phyloP scores from a whole-genome alignment of 2,888 invertebrate genomes.

The Temnothorax rugatulus region DNA sequence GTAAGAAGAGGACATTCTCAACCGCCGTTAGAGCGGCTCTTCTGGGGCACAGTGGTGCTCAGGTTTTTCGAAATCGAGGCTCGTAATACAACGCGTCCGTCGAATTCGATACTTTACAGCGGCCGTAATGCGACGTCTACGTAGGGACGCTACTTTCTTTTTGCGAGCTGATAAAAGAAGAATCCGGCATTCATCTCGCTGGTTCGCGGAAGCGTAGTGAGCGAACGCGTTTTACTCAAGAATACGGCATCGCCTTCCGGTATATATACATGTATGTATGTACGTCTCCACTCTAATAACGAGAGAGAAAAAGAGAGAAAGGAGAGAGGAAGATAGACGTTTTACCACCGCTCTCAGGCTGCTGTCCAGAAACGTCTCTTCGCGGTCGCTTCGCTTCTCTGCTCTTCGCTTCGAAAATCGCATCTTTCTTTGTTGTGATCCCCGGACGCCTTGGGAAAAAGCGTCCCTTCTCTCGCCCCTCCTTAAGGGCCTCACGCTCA shows the following conservation, averaged over 20 bases:
- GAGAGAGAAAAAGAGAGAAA: constrained; percentile 8
- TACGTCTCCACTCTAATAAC: constrained; percentile 3
- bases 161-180: constrained; percentile 29
- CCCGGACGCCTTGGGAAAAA: constrained; percentile 58
- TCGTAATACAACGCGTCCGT: no score
- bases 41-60: constrained; percentile 33
- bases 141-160: not conserved
- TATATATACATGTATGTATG: constrained; percentile 3
- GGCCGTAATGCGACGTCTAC: not conserved
- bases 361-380: constrained; percentile 47
- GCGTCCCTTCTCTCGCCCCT: constrained; percentile 58
- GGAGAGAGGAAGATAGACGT: not conserved
- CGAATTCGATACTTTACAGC: not conserved
- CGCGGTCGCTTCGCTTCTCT: constrained; percentile 26
- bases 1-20: constrained; percentile 9
- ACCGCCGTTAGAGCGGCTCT: not conserved
- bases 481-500: constrained; percentile 62
- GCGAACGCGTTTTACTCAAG: constrained; percentile 31
- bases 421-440: constrained; percentile 62
- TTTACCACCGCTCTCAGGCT: constrained; percentile 34
- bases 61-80: not conserved
- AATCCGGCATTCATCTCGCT: constrained; percentile 42
- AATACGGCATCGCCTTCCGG: constrained; percentile 45
- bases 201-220: constrained; percentile 22
- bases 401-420: constrained; percentile 48